Base-by-base conservation (phyloP, 2,113 vertebrate species). In the Limnothrissa miodon region DNA sequence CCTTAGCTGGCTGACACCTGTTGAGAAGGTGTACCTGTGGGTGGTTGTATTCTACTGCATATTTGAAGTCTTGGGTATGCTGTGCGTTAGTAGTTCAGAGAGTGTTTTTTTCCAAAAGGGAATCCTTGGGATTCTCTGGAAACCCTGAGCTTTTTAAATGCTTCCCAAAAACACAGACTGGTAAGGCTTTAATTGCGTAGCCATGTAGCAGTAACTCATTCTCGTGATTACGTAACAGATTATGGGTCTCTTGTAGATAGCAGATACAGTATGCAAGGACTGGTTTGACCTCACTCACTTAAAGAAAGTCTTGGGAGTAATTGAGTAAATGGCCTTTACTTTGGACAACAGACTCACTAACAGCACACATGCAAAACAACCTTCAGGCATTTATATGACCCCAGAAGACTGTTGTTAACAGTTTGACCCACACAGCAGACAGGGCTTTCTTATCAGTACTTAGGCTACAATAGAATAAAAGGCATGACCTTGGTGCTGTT, bases 201-300 rank as follows among this genome's bases (percentile, higher is more conserved):
- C 29, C 29, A 33, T 33, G 29, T 36, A 74, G 66, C 66, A 74
- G 66, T 13, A 17, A 39, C 66, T 74, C 66, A 13, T 33, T 33
- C 66, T 70, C 62, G 36, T 74, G 66, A 39, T 74, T 74, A 74
- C 36, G 66, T 33, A 36, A 74, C 66, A 74, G 66, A 74, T 33
- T 74, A 74, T 11, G 36, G 66, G 29, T 39, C 66, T 33, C 29
- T 70, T 10, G 4, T 5, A 4, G 36, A 29, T 70, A 13, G 10
- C 62, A 70, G 10, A 70, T 11, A 70, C n/a, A n/a, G n/a, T n/a
- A n/a, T 36, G 0, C 56, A 62, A 1, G 7, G 59, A 36, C 29
- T 5, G 13, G 29, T 13, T 13, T 36, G 62, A 13, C 9, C 13
- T 33, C 33, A 70, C 25, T 70, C 17, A 29, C 25, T 70, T 2